Percentiles rank a stretch among this genome's conserved stretches.
These are phyloP conservation scores for Metallyticus violacea DNA, from an alignment of 2,888 invertebrate species.

Conservation along the genomic window DNA sequence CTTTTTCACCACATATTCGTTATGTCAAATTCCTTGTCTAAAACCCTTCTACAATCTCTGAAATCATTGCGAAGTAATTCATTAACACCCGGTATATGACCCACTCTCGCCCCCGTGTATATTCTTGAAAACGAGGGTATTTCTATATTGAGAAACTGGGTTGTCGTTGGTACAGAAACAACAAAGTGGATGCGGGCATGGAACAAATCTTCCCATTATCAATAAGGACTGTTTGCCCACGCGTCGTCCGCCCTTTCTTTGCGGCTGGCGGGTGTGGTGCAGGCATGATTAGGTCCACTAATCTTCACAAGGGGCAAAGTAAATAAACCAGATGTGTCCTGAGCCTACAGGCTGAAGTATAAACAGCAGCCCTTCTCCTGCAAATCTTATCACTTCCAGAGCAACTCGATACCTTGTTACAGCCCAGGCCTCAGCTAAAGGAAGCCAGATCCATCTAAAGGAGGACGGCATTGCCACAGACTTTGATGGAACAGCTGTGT, in stretches of 20 bases:
- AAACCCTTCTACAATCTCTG: no score
- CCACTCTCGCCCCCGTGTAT: not conserved
- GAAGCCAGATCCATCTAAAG: not conserved
- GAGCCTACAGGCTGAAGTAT: not conserved
- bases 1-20: no score
- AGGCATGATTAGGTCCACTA: not conserved
- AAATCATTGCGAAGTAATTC: no score
- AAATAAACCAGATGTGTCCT: constrained; percentile 11
- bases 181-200: no score
- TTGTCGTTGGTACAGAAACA: not conserved
- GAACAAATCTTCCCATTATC: not conserved
- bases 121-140: not conserved
- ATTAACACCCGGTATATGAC: no score
- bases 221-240: not conserved
- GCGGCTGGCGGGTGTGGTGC: not conserved
- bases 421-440: not conserved
- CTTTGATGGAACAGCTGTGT: no score
- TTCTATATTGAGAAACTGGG: not conserved
- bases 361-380: not conserved
- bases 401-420: not conserved
- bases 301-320: not conserved
- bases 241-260: no score
- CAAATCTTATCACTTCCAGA: not conserved
- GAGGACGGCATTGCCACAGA: not conserved
- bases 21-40: no score